These are phyloP conservation scores for Gibbula magus DNA, from an alignment of 2,888 invertebrate species.

Conservation along the genomic window DNA sequence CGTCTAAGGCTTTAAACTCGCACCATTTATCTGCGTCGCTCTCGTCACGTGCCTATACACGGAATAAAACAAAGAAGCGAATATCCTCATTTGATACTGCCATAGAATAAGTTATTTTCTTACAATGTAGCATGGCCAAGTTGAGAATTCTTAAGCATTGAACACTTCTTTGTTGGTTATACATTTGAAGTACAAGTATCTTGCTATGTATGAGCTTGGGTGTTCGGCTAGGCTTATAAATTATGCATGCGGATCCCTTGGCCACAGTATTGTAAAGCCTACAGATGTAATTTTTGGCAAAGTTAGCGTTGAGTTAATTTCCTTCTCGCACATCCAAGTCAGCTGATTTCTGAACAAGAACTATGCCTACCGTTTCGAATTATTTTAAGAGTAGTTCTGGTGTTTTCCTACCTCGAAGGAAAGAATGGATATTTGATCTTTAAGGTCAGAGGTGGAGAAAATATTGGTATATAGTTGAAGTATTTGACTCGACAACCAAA, in stretches of 20 bases:
- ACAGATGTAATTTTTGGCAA: slow-evolving; percentile 24
- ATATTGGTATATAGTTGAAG: too few species aligned
- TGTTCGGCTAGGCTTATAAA: background rate
- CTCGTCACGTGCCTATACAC: background rate
- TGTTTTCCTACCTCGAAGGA: too few species aligned
- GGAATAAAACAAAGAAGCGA: slow-evolving; percentile 15
- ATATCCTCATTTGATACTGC: background rate
- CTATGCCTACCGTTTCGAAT: too few species aligned
- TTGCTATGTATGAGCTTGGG: background rate
- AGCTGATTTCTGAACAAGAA: background rate
- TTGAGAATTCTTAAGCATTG: background rate
- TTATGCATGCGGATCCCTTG: slow-evolving; percentile 11
- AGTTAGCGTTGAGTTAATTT: slow-evolving; percentile 4
- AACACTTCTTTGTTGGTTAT: background rate
- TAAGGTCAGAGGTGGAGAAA: too few species aligned
- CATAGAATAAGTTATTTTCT: slow-evolving; percentile 9
- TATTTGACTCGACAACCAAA: too few species aligned
- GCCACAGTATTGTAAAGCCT: background rate
- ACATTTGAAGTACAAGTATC: background rate
- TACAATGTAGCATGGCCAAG: background rate
- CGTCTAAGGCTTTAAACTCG: background rate
- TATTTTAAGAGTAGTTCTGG: too few species aligned
- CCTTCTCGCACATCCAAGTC: background rate
- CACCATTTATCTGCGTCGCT: background rate
- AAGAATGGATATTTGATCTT: too few species aligned